Evolutionary conservation across 2,888 invertebrate genomes (phyloP).

Genomic region (Phoenoteleia sp.): DNA sequence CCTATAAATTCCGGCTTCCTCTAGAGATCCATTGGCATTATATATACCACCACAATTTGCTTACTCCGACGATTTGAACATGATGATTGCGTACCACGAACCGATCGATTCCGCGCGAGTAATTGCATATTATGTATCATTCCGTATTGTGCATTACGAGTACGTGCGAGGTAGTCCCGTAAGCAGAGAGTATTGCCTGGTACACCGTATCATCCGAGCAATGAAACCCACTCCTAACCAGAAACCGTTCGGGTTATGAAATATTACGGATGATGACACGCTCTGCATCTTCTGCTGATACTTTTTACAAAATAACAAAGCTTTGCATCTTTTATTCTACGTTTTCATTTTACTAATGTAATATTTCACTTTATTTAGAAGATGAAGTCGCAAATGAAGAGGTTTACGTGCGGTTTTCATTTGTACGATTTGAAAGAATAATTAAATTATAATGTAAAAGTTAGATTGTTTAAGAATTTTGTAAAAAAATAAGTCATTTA

Average conservation of each 20-base stretch:
- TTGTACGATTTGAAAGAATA: no score
- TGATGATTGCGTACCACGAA: constrained; percentile 58
- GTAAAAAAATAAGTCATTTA: no score
- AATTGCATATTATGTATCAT: constrained; percentile 62
- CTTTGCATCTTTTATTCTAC: not conserved
- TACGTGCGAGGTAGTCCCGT: constrained; percentile 53
- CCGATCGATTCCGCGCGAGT: constrained; percentile 50
- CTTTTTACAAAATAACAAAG: constrained; percentile 15
- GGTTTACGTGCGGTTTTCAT: no score
- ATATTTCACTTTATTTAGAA: no score
- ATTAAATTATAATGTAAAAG: no score
- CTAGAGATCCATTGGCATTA: constrained; percentile 27
- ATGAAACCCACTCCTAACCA: constrained; percentile 7
- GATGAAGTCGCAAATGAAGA: constrained; percentile 6
- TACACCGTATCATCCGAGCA: constrained; percentile 8
- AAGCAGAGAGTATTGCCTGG: constrained; percentile 13
- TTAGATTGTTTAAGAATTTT: no score
- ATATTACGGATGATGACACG: constrained; percentile 44
- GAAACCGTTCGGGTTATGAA: constrained; percentile 15
- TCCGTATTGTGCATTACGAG: constrained; percentile 40
- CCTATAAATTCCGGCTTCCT: constrained; percentile 42
- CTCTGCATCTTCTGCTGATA: constrained; percentile 51
- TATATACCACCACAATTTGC: constrained; percentile 28
- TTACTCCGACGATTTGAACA: constrained; percentile 46
- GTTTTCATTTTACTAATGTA: constrained; percentile 16